Conservation (phyloP, 2,797 vertebrate species). For the Coluber constrictor region DNA sequence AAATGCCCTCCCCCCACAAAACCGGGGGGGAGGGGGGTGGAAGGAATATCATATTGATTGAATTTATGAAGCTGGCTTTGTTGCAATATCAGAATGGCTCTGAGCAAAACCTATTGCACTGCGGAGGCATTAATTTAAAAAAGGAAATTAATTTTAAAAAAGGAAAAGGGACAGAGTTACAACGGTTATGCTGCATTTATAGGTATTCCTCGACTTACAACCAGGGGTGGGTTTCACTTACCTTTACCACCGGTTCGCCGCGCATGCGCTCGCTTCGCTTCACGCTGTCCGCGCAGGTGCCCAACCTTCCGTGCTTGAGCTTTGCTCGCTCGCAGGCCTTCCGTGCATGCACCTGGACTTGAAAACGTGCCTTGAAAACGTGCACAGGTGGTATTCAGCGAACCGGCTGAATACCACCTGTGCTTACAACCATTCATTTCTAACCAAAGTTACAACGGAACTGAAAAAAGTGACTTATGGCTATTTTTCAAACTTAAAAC, state of each 20-base stretch:
- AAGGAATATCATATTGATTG: not conserved
- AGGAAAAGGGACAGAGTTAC: not conserved
- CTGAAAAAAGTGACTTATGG: too few species aligned
- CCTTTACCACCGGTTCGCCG: too few species aligned
- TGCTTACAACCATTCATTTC: not conserved
- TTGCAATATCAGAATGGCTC: not conserved
- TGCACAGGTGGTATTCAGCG: too few species aligned
- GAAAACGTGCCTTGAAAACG: too few species aligned
- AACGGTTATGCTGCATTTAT: not conserved
- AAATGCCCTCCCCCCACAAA: not conserved
- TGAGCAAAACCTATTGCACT: not conserved
- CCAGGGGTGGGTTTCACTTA: not conserved
- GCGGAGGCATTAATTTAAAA: not conserved
- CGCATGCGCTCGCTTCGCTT: too few species aligned
- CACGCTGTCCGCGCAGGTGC: too few species aligned
- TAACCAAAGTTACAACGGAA: too few species aligned
- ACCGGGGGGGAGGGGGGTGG: not conserved
- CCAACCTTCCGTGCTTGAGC: accelerated
- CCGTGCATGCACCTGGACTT: too few species aligned
- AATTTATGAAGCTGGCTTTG: not conserved
- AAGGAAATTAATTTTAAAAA: not conserved
- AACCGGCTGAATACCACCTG: too few species aligned
- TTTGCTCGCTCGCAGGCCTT: accelerated
- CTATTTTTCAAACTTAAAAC: not conserved
- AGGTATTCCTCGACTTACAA: not conserved